Percentiles rank a stretch among this genome's conserved stretches.
These are phyloP conservation scores for Saturnia pavonia DNA, from an alignment of 2,888 invertebrate species.

Conservation along the genomic window DNA sequence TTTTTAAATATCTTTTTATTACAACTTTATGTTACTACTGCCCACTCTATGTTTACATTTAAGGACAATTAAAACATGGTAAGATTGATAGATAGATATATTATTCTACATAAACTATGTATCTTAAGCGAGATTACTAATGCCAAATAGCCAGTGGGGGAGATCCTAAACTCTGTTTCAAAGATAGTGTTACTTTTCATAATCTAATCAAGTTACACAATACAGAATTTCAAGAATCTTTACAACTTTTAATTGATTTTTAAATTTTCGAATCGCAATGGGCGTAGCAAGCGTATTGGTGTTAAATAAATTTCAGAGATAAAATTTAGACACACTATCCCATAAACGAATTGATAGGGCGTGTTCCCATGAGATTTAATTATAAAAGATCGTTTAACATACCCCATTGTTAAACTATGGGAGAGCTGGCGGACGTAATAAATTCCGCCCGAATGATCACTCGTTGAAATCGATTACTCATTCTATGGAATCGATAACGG, in stretches of 20 bases:
- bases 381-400: constrained; percentile 38
- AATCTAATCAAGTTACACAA: no score
- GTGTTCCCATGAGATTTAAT: constrained; percentile 51
- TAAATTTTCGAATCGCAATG: neutral
- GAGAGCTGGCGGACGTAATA: constrained; percentile 50
- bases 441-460: constrained; percentile 53
- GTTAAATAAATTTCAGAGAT: constrained; percentile 11
- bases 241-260: neutral
- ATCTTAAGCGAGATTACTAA: no score
- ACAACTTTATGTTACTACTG: no score
- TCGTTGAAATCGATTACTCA: constrained; percentile 45
- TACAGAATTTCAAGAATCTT: neutral
- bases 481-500: constrained; percentile 39
- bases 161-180: no score
- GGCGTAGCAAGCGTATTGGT: neutral
- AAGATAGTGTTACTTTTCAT: no score
- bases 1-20: no score
- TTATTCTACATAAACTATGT: no score
- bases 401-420: constrained; percentile 46
- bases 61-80: no score
- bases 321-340: constrained; percentile 27
- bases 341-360: constrained; percentile 41
- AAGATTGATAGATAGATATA: no score
- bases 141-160: no score
- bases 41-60: no score